Base-by-base conservation (phyloP, 2,888 invertebrate species). In the Cerceris ruficornis region DNA sequence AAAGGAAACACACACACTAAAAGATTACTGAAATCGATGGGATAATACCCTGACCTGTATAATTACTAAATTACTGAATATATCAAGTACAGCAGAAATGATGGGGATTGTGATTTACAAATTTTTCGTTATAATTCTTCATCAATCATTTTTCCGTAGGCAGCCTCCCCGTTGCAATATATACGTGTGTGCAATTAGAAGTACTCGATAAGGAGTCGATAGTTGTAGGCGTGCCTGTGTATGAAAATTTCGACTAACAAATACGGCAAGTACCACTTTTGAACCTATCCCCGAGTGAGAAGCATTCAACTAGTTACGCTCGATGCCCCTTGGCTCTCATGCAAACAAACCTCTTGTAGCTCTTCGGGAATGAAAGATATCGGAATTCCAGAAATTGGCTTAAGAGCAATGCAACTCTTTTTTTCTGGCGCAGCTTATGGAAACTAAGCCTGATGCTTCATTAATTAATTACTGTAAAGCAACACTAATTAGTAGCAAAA, bases 381-480 rank as follows among this genome's bases (percentile, higher is more conserved):
- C 60, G 76, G 61, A 54, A 58, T 59, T 54, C 46, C 14, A 43
- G 17, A 60, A 80, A 77, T 52, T 66, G 58, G 68, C 77, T 73
- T 69, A 69, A 71, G 74, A 74, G 71, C 73, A 69, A 60, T 78
- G 65, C 55, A 57, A 69, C 68, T 65, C 64, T 55, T 64, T 59
- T 54, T 60, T 71, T 13, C 72, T 41, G 69, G 58, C 69, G 41
- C 69, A 69, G 13, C 7, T 69, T 73, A 69, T 73, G 61, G 46
- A 8, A 6, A 11, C 11, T 46, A 46, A 11, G 8, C 46, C 46
- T 8, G 11, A 4, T 28, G 28, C 28, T 28, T 28, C 28, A 28
- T 28, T 28, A 28, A 28, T 28, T 28, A 28, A 28, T 4, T 1
- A 28, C 28, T 28, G 28, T 28, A 28, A 28, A 28, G 28, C 28